phyloP scores from a whole-genome alignment of 2,888 invertebrate genomes.

The Artemia sinica region DNA sequence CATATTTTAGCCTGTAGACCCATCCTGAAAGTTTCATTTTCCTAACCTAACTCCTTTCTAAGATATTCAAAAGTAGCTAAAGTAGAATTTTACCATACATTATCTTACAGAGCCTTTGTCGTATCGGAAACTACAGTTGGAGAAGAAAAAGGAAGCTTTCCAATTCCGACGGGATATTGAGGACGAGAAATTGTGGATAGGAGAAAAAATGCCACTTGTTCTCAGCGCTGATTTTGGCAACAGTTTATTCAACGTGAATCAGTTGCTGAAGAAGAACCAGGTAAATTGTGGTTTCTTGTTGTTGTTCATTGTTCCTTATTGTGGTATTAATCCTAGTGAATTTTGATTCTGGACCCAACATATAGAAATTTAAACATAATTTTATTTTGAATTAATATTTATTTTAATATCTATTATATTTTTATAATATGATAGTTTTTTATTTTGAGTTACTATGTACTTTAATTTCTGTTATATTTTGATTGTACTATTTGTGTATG shows the following conservation, averaged over 20 bases:
- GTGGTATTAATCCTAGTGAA: no score
- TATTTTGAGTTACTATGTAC: constrained; percentile 1
- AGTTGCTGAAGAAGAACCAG: constrained; percentile 91
- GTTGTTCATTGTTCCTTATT: background rate
- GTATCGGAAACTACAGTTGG: constrained; percentile 56
- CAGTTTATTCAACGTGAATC: constrained; percentile 92
- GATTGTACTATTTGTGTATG: no score
- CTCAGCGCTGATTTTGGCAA: constrained; percentile 80
- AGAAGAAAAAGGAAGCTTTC: constrained; percentile 94
- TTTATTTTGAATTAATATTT: background rate
- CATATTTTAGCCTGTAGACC: no score
- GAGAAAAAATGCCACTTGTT: constrained; percentile 88
- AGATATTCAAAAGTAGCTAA: no score
- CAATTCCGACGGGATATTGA: constrained; percentile 95
- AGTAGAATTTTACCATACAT: no score
- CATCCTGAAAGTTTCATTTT: no score
- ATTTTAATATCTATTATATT: constrained; percentile 12
- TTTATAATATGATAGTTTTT: background rate
- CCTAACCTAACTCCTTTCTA: no score
- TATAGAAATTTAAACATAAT: background rate
- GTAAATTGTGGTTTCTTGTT: constrained; percentile 27
- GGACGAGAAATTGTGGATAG: constrained; percentile 95
- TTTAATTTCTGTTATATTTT: constrained; percentile 1
- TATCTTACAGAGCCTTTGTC: constrained; percentile 32
- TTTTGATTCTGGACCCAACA: no score